Percentiles rank a stretch among this genome's conserved stretches.
Evolutionary conservation across 2,113 vertebrate genomes (phyloP).

Genomic region (Sitta europaea): DNA sequence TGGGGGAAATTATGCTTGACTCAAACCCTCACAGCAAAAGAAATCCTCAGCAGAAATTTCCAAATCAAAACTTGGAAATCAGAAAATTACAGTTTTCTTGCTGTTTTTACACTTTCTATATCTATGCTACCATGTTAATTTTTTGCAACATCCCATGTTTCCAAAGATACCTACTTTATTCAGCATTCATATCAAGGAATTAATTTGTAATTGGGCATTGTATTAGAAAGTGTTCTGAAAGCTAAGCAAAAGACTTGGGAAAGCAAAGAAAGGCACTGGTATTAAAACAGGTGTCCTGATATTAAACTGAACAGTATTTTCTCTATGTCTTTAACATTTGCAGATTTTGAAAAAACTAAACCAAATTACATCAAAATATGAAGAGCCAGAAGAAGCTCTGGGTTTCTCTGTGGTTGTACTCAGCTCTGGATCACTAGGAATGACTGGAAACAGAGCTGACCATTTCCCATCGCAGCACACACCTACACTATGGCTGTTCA

Average conservation of each 20-base stretch:
- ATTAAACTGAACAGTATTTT: neutral
- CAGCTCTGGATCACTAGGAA: neutral
- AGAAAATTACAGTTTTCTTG: neutral
- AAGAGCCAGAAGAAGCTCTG: neutral
- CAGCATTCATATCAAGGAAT: neutral
- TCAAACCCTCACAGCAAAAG: neutral
- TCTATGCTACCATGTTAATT: neutral
- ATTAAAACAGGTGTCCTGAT: neutral
- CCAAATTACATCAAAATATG: neutral
- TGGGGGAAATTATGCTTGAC: neutral
- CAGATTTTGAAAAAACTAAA: neutral
- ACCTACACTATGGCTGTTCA: neutral
- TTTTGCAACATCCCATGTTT: neutral
- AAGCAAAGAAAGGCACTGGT: neutral
- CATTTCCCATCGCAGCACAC: neutral
- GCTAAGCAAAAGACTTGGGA: neutral
- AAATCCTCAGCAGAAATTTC: neutral
- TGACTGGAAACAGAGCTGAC: neutral
- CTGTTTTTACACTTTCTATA: neutral
- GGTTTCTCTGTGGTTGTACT: neutral
- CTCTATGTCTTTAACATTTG: neutral
- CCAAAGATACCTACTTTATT: neutral
- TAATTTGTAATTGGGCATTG: neutral
- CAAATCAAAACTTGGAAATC: neutral
- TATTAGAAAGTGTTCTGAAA: neutral